A percentile compares a stretch with the other conserved stretches of the same genome.
These are phyloP conservation scores for Corythornis vintsioides DNA, from an alignment of 2,113 vertebrate species.

Conservation along the genomic window DNA sequence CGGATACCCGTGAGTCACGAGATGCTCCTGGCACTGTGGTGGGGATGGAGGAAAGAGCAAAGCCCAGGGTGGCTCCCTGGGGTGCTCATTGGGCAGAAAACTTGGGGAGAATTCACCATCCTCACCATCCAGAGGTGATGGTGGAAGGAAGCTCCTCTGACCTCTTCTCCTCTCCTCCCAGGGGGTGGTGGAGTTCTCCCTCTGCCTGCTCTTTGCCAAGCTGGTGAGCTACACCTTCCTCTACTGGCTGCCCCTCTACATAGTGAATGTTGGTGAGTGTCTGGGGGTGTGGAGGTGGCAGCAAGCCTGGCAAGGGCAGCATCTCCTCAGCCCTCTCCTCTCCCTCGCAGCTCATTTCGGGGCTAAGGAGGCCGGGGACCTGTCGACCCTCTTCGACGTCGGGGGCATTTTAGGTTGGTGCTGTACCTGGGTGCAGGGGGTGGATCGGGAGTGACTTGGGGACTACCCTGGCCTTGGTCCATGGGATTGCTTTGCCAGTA, in stretches of 20 bases:
- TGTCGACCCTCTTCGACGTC: no score
- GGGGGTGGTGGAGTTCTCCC: constrained; percentile 95
- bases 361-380: no score
- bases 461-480: no score
- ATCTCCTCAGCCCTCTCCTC: no score
- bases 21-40: fast-evolving
- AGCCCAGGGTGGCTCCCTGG: neutral
- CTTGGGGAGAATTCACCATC: fast-evolving
- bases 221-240: constrained; percentile 99
- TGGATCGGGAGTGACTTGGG: no score
- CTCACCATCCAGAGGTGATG: neutral
- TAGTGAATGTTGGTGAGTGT: constrained; percentile 42
- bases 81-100: neutral
- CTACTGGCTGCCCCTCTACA: constrained; percentile 97
- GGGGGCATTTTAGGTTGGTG: no score
- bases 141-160: neutral
- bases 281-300: no score
- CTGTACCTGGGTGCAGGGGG: no score
- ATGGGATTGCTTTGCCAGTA: no score
- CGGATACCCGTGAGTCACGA: constrained; percentile 86
- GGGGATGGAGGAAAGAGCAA: neutral
- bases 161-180: constrained; percentile 44
- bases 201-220: constrained; percentile 96
- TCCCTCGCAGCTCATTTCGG: no score
- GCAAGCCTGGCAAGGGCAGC: no score